Evolutionary conservation across 2,797 vertebrate species (phyloP).

Genomic region (Percopsis omiscomaycus): DNA sequence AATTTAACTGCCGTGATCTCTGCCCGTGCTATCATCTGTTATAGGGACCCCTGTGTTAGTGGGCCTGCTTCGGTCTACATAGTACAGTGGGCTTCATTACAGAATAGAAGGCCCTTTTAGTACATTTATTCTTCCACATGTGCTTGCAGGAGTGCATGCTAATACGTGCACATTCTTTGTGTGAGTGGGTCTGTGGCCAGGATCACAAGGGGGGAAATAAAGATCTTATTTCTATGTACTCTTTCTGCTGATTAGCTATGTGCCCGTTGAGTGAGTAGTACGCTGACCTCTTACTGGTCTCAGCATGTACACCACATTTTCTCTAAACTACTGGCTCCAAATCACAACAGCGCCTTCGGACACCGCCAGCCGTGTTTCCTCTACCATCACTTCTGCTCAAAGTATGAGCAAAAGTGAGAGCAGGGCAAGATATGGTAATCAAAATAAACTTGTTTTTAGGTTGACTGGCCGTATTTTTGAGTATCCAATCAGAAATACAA

Average conservation of each 20-base stretch:
- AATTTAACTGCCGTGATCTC: conserved; percentile 26
- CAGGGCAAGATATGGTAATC: no score
- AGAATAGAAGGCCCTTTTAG: conserved; percentile 6
- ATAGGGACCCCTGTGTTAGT: conserved; percentile 11
- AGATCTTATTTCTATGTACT: conserved; percentile 45
- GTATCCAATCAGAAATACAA: no score
- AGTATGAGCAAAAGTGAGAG: no score
- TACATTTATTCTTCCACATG: not conserved
- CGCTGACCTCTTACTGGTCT: conserved; percentile 48
- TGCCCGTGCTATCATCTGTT: conserved; percentile 22
- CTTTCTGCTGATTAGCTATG: conserved; percentile 64
- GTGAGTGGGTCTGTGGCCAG: conserved; percentile 18
- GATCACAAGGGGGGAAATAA: conserved; percentile 18
- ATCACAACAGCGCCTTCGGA: conserved; percentile 31
- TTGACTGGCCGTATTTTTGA: no score
- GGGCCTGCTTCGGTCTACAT: conserved; percentile 19
- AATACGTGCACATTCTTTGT: conserved; percentile 12
- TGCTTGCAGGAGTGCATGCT: conserved; percentile 22
- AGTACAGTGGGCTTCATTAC: conserved; percentile 17
- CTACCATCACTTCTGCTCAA: conserved; percentile 32
- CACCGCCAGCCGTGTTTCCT: conserved; percentile 27
- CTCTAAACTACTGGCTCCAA: conserved; percentile 35
- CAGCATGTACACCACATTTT: conserved; percentile 42
- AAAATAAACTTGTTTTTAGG: no score
- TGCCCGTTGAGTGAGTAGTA: conserved; percentile 52